Conservation (phyloP, 1,140 invertebrate species). For the Procambarus clarkii region DNA sequence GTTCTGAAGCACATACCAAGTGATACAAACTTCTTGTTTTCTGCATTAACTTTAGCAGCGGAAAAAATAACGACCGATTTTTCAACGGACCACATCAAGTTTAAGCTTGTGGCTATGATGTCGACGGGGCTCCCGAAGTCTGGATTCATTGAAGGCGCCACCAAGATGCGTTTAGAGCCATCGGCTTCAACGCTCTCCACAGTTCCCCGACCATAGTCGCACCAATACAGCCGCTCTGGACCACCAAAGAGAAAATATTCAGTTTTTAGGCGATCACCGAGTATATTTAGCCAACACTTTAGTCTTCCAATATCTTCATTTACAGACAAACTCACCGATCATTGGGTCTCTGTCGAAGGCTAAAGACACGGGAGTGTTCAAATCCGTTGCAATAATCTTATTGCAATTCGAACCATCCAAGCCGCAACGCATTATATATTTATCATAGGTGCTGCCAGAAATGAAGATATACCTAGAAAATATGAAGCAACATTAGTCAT, state of each 20-base stretch:
- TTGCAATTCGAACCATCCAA: conserved; percentile 86
- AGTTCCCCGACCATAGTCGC: background rate
- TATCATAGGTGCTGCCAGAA: conserved; percentile 76
- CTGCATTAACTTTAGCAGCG: background rate
- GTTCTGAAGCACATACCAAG: no score
- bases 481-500: conserved; percentile 74
- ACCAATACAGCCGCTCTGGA: conserved; percentile 34
- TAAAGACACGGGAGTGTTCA: conserved; percentile 79
- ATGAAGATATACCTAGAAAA: conserved; percentile 82
- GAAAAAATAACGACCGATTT: background rate
- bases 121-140: background rate
- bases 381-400: conserved; percentile 88
- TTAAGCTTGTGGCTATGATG: background rate
- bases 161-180: background rate
- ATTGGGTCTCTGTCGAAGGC: conserved; percentile 22
- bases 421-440: conserved; percentile 77
- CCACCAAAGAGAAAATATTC: background rate
- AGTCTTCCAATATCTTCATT: no score
- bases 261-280: no score
- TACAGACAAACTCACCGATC: background rate
- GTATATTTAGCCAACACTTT: no score
- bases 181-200: conserved; percentile 13
- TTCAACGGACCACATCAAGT: conserved; percentile 14
- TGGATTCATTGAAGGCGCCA: background rate
- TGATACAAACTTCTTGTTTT: no score